Percentiles rank a stretch among this genome's conserved stretches.
Conservation (phyloP, 30 jellyfish, hydroid and myxozoan genomes). For the Pelagia noctiluca region DNA sequence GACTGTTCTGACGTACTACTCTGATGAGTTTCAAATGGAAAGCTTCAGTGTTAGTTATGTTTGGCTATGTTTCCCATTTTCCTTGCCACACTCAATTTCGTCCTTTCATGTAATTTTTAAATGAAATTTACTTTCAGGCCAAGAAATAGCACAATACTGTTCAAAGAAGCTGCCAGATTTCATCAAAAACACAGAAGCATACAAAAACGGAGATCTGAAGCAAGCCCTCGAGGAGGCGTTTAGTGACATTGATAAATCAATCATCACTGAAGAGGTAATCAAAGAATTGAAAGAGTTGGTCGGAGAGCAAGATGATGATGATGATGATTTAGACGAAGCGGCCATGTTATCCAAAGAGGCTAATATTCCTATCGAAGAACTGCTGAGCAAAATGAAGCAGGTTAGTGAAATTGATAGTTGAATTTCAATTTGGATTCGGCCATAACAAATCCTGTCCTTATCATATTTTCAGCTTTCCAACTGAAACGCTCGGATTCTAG, state of each 20-base stretch:
- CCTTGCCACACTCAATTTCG: too few species aligned
- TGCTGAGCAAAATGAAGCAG: constrained; percentile 68
- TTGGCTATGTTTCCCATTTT: too few species aligned
- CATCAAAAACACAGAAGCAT: constrained; percentile 63
- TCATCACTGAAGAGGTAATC: constrained; percentile 83
- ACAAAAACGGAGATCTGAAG: constrained; percentile 77
- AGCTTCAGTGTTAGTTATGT: too few species aligned
- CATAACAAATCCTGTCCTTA: too few species aligned
- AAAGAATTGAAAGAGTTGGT: constrained; percentile 79
- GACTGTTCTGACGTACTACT: too few species aligned
- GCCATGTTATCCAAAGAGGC: constrained; percentile 89
- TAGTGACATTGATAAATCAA: constrained; percentile 73
- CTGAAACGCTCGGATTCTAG: too few species aligned
- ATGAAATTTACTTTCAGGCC: too few species aligned
- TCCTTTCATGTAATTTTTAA: too few species aligned
- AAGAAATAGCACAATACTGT: constrained; percentile 91
- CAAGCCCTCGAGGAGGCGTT: constrained; percentile 80
- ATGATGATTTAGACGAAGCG: constrained; percentile 80
- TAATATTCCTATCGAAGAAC: constrained; percentile 82
- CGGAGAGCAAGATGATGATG: constrained; percentile 80
- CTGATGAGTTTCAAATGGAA: too few species aligned
- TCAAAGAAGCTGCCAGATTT: constrained; percentile 62
- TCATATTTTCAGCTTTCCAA: too few species aligned
- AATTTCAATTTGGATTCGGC: too few species aligned
- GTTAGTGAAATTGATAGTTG: constrained; percentile 15